Evolutionary conservation across 2,888 invertebrate genomes (phyloP).

Genomic region (Brachyptera putata): DNA sequence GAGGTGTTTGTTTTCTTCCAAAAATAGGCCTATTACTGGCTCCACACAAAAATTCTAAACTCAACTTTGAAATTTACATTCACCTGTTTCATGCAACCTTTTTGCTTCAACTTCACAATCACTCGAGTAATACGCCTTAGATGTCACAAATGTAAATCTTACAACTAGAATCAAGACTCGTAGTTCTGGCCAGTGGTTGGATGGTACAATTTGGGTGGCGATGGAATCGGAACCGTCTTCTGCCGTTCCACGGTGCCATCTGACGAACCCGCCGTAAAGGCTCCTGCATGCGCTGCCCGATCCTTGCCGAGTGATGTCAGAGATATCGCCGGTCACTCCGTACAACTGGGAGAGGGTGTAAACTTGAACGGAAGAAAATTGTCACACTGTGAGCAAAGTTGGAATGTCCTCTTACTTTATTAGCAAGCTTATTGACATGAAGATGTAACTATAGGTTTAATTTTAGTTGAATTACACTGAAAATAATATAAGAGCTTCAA

Average conservation of each 20-base stretch:
- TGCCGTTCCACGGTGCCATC: slow-evolving; percentile 73
- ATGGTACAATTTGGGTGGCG: slow-evolving; percentile 67
- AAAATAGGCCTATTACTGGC: no score
- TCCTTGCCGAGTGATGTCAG: slow-evolving; percentile 73
- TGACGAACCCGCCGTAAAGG: slow-evolving; percentile 90
- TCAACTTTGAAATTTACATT: no score
- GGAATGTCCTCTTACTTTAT: not conserved
- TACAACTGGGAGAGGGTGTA: slow-evolving; percentile 73
- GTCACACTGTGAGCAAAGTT: not conserved
- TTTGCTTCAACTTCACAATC: no score
- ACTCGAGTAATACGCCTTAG: no score
- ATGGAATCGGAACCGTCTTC: slow-evolving; percentile 69
- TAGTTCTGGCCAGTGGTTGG: slow-evolving; percentile 86
- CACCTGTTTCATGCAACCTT: no score
- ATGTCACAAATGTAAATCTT: no score
- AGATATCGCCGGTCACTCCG: slow-evolving; percentile 67
- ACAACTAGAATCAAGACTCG: slow-evolving; percentile 85
- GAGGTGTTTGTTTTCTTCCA: no score
- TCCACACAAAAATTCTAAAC: no score
- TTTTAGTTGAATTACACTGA: no score
- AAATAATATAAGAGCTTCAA: no score
- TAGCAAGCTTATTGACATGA: no score
- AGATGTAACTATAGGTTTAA: no score
- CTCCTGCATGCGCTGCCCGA: slow-evolving; percentile 98
- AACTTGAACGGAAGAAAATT: slow-evolving; percentile 47